Evolutionary conservation across 1,140 invertebrate genomes (phyloP).

Genomic region (Lordiphosa mommai): DNA sequence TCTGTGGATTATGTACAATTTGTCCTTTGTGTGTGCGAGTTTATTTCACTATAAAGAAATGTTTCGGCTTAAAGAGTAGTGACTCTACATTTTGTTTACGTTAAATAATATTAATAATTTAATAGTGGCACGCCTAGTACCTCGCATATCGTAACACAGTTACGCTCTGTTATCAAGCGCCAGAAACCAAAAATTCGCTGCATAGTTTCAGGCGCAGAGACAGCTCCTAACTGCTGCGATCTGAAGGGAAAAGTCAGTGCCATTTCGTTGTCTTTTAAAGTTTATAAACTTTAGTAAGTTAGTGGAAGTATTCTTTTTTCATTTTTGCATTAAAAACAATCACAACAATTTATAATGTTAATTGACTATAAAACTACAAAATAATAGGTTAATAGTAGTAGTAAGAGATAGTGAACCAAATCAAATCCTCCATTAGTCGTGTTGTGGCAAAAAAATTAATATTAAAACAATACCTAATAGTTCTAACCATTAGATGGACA

Average conservation of each 20-base stretch:
- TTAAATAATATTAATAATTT: slow-evolving; percentile 77
- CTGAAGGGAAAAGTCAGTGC: not conserved
- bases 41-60: slow-evolving; percentile 58
- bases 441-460: slow-evolving; percentile 55
- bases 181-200: slow-evolving; percentile 62
- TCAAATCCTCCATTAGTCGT: slow-evolving; percentile 80
- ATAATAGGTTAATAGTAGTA: slow-evolving; percentile 66
- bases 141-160: not conserved
- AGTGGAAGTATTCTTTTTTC: slow-evolving; percentile 64
- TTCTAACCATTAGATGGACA: slow-evolving; percentile 52
- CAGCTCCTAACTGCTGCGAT: slow-evolving; percentile 8
- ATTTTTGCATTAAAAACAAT: slow-evolving; percentile 74
- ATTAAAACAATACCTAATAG: slow-evolving; percentile 70
- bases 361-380: slow-evolving; percentile 77
- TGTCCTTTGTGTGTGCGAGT: slow-evolving; percentile 38
- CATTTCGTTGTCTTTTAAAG: slow-evolving; percentile 68
- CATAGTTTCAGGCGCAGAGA: slow-evolving; percentile 50
- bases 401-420: slow-evolving; percentile 49
- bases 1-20: slow-evolving; percentile 64
- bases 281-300: slow-evolving; percentile 61
- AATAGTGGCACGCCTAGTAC: slow-evolving; percentile 38
- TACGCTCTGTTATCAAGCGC: slow-evolving; percentile 32
- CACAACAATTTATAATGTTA: slow-evolving; percentile 78
- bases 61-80: slow-evolving; percentile 74
- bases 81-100: slow-evolving; percentile 79